These are phyloP conservation scores for Zaprionus nigranus DNA, from an alignment of 1,140 invertebrate genomes.

Conservation along the genomic window DNA sequence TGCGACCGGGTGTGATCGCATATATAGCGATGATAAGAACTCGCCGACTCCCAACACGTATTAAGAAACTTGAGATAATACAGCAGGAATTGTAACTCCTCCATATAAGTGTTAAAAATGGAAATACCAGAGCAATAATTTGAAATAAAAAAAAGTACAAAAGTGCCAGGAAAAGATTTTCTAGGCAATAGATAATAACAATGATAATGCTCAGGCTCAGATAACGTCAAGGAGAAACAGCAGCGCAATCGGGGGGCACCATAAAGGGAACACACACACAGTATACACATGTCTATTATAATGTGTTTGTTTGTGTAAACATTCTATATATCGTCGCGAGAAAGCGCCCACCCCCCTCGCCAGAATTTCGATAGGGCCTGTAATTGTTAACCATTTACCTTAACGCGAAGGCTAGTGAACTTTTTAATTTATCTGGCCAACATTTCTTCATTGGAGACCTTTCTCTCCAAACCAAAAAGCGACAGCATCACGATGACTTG, in stretches of 20 bases:
- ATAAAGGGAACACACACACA: neutral
- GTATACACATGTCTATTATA: constrained; percentile 4
- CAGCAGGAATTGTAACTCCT: constrained; percentile 10
- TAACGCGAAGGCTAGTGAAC: constrained; percentile 22
- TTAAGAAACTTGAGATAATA: constrained; percentile 38
- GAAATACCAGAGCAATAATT: neutral
- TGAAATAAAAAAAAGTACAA: constrained; percentile 5
- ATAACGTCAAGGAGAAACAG: constrained; percentile 17
- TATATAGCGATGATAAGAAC: constrained; percentile 28
- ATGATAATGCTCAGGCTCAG: neutral
- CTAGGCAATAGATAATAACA: constrained; percentile 8
- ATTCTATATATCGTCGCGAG: constrained; percentile 10
- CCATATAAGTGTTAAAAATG: constrained; percentile 8
- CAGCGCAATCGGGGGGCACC: neutral
- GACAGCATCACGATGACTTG: constrained; percentile 41
- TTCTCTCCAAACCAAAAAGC: neutral
- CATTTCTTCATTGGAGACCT: neutral
- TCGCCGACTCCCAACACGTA: constrained; percentile 25
- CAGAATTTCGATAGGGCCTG: neutral
- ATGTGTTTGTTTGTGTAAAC: constrained; percentile 26
- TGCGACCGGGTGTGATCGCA: neutral
- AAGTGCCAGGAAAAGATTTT: constrained; percentile 19
- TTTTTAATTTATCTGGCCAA: constrained; percentile 10
- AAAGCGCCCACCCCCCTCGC: neutral
- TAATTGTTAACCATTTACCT: constrained; percentile 16